phyloP scores from a whole-genome alignment of 37 sponge, comb jelly and placozoan genomes.

The Dysidea cf. avara region DNA sequence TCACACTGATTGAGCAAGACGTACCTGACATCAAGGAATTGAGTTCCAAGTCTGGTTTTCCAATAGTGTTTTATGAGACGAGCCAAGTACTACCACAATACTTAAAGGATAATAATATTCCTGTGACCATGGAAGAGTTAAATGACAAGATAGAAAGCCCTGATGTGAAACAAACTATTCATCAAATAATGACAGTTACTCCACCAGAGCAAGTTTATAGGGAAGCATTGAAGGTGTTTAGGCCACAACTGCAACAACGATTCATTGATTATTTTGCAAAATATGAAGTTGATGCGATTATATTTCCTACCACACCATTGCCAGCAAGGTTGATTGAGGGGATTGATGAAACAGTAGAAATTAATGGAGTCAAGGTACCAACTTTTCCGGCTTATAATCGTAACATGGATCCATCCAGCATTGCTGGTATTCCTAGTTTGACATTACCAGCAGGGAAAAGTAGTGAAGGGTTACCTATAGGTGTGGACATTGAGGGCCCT shows the following conservation, averaged over 20 bases:
- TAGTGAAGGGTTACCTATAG: slow-evolving; percentile 21
- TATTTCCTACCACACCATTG: slow-evolving; percentile 20
- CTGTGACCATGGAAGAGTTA: slow-evolving; percentile 28
- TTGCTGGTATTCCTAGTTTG: slow-evolving; percentile 35
- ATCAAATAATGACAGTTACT: neutral
- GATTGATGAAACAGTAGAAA: neutral
- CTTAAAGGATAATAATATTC: slow-evolving; percentile 12
- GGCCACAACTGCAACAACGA: neutral
- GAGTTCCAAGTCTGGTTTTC: neutral
- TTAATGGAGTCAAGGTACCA: slow-evolving; percentile 4
- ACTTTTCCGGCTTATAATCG: slow-evolving; percentile 12
- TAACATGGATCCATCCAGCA: slow-evolving; percentile 13
- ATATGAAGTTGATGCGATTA: slow-evolving; percentile 8
- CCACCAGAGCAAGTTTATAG: neutral
- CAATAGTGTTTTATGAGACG: slow-evolving; percentile 23
- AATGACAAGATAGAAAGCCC: slow-evolving; percentile 5
- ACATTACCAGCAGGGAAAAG: slow-evolving; percentile 29
- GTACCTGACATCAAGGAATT: neutral
- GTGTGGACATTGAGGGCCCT: slow-evolving; percentile 27
- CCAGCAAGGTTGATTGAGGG: slow-evolving; percentile 19
- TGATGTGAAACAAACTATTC: slow-evolving; percentile 2
- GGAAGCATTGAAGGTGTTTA: too few species aligned
- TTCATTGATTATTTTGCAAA: slow-evolving; percentile 3
- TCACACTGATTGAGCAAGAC: slow-evolving; percentile 15
- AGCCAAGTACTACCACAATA: slow-evolving; percentile 19